Percentiles rank a stretch among this genome's conserved stretches.
These are phyloP conservation scores for Melanotaenia nigrans DNA, from an alignment of 2,797 vertebrate genomes.

Conservation along the genomic window DNA sequence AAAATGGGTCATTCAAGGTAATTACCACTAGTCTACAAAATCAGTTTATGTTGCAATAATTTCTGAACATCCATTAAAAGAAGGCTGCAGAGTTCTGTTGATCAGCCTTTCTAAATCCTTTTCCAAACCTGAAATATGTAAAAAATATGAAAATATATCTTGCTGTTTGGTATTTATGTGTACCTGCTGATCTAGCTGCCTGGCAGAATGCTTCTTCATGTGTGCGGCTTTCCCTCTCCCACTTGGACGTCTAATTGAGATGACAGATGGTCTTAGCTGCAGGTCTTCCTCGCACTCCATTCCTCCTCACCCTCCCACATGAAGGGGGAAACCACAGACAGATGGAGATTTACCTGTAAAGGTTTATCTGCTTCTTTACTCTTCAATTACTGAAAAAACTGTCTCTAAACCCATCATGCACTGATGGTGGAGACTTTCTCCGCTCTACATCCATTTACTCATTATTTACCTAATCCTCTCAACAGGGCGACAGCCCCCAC, in stretches of 20 bases:
- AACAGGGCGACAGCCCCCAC: constrained; percentile 1
- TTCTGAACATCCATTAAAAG: not conserved
- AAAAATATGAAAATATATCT: not conserved
- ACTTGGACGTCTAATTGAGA: constrained; percentile 31
- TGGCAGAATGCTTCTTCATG: constrained; percentile 1
- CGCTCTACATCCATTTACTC: not conserved
- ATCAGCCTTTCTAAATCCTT: constrained; percentile 2
- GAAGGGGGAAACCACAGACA: constrained; percentile 29
- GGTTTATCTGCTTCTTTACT: not conserved
- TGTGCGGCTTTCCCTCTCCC: constrained; percentile 16
- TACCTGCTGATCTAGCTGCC: constrained; percentile 39
- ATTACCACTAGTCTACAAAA: not conserved
- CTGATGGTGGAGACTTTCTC: not conserved
- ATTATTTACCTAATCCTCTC: constrained; percentile 22
- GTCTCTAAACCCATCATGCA: not conserved
- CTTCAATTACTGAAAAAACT: not conserved
- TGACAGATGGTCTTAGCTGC: constrained; percentile 74
- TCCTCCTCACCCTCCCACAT: constrained; percentile 46
- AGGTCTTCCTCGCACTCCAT: constrained; percentile 59
- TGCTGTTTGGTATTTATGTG: not conserved
- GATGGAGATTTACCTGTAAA: constrained; percentile 1
- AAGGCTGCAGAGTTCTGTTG: constrained; percentile 4
- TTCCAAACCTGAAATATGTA: not conserved
- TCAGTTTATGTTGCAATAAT: not conserved
- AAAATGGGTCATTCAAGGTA: too few species aligned